phyloP scores from a whole-genome alignment of 2,797 vertebrate genomes.

The Diplodus puntazzo region DNA sequence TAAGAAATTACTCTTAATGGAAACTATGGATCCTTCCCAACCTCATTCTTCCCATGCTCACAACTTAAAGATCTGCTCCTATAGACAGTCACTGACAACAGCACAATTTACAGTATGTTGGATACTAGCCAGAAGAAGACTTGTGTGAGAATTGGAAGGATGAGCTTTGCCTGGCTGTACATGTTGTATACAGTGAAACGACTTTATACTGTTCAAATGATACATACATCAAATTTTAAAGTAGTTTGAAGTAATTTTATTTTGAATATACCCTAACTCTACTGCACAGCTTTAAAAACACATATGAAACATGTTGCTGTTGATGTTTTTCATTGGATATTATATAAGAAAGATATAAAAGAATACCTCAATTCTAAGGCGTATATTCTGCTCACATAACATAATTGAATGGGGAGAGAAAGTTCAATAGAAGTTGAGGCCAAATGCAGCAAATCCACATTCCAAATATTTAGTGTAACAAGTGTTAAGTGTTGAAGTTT shows the following conservation, averaged over 20 bases:
- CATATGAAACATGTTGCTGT: neutral
- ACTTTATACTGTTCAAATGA: neutral
- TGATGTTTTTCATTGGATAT: too few relatives aligned
- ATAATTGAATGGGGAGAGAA: neutral
- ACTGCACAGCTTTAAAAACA: neutral
- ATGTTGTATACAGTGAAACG: neutral
- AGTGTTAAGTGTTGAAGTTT: neutral
- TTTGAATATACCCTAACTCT: neutral
- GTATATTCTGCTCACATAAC: neutral
- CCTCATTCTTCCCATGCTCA: conserved; percentile 52
- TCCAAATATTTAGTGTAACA: neutral
- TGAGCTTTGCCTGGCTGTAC: conserved; percentile 22
- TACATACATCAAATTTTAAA: neutral
- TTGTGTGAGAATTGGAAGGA: conserved; percentile 28
- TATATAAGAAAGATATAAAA: neutral
- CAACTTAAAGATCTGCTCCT: conserved; percentile 54
- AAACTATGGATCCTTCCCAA: conserved; percentile 82
- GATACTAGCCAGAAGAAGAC: conserved; percentile 45
- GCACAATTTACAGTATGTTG: conserved; percentile 60
- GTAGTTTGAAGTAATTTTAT: neutral
- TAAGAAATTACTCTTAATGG: conserved; percentile 84
- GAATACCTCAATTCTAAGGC: neutral
- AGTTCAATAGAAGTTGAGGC: neutral
- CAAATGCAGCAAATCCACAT: neutral
- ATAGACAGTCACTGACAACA: conserved; percentile 64